Evolutionary conservation across 2,888 invertebrate genomes (phyloP).

Genomic region (Digitonthophagus gazella): DNA sequence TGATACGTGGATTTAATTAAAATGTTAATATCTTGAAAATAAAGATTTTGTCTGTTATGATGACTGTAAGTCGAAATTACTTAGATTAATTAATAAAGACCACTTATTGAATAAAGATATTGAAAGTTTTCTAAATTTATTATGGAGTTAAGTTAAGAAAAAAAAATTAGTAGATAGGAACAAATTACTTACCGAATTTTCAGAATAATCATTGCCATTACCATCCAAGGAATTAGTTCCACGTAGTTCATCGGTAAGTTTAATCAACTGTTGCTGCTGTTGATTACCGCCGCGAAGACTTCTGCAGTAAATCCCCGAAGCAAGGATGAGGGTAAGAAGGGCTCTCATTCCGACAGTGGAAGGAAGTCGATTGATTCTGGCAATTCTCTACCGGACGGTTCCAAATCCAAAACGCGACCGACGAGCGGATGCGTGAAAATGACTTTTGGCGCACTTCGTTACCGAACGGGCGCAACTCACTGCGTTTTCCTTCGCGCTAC

Average conservation of each 20-base stretch:
- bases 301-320: slow-evolving; percentile 31
- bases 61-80: too few relatives aligned
- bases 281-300: slow-evolving; percentile 12
- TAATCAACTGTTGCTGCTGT: slow-evolving; percentile 14
- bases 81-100: too few relatives aligned
- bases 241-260: slow-evolving; percentile 30
- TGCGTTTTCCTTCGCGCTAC: too few relatives aligned
- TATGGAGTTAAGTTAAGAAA: too few relatives aligned
- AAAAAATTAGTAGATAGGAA: too few relatives aligned
- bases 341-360: slow-evolving; percentile 33
- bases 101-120: too few relatives aligned
- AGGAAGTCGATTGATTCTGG: neutral
- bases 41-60: too few relatives aligned
- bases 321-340: slow-evolving; percentile 33
- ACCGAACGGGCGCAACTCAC: neutral
- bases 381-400: neutral
- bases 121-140: too few relatives aligned
- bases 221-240: slow-evolving; percentile 27
- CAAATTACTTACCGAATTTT: slow-evolving; percentile 19
- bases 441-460: neutral
- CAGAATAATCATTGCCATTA: slow-evolving; percentile 20
- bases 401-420: neutral
- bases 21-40: too few relatives aligned
- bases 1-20: too few relatives aligned
- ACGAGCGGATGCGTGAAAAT: neutral